Base-by-base conservation (phyloP, 2,888 invertebrate species). In the Mesopsocus fuscifrons region DNA sequence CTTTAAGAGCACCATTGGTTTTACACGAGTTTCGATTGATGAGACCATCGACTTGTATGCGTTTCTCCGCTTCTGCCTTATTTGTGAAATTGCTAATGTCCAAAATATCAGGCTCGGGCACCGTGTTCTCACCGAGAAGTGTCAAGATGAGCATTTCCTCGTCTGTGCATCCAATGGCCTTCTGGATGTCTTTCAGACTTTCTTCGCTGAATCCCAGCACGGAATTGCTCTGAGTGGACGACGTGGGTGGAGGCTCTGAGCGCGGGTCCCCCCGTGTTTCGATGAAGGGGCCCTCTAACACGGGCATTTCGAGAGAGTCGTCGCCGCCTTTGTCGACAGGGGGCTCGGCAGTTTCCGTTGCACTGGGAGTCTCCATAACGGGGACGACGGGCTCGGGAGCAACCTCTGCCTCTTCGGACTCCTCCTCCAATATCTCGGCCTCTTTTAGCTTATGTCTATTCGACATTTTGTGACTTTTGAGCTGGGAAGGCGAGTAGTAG, bases 61-160 rank as follows among this genome's bases (percentile, higher is more conserved):
- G 15, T 17, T 20, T 18, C 4, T 5, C 38, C 3, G 20, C 8
- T 5, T 38, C 38, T 13, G 18, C 11, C 20, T 18, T 18, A 9
- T 33, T 33, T 3, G 16, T 17, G 6, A 16, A 17, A 9, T 4
- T 6, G 16, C 16, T 16, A 33, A 50, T 33, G 30, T 50, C 50
- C 20, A 47, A 43, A 6, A 49, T 34, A 11, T 49, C 49, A 9
- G 47, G 42, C 22, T 49, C 44, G 16, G 47, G 47, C 30, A 48
- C 17, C 2, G 49, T 47, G 21, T 49, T 50, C 41, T 54, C 51
- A 3, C 55, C 55, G 18, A 56, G 50, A 42, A 55, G 54, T 44
- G 54, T 51, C 16, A 57, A 46, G 45, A 57, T 54, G 18, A 51
- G 52, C 57, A 57, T 55, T 45, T 57, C 55, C 34, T 53, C 57